Evolutionary conservation across 2,113 vertebrate species (phyloP), one percentile per base, ranked within the genome.

Genomic region (Sceloporus tristichus): DNA sequence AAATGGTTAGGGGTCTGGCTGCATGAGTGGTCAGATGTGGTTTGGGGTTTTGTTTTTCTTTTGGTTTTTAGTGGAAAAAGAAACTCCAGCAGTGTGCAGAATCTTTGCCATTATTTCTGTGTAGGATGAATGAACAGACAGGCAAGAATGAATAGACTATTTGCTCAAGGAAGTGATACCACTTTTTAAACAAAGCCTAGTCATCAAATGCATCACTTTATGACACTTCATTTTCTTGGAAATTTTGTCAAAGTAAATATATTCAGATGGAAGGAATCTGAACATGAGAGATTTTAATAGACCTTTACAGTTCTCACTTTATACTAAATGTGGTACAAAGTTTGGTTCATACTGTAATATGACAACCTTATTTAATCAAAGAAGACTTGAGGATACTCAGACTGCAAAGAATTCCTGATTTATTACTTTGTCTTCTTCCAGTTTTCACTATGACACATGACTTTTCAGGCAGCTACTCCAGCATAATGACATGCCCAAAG

Each of bases 301-400:
- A 48, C n/a, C 14, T 23, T 9, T 40, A 66, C 56, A 53, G 19
- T 48, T n/a, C 34, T 42, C 9, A 13, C 9, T 48, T 85, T 77
- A 66, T 85, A 19, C 38, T 77, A 76, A 66, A 66, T 48, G 65
- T 85, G 16, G 29, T 77, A 14, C 56, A 48, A 77, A 66, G 75
- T 53, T 66, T 13, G 18, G 77, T 85, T 85, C 59, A 5, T 48
- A 77, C 48, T 42, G 23, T 66, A 70, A 82, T 68, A 77, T 75
- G 19, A 66, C 38, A 77, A 48, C 27, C 14, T 42, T 48, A 48
- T 77, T 77, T 85, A 85, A 85, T 77, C 70, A 84, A 56, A 54
- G 40, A 73, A 71, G 68, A 54, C 29, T 74, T 3, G n/a, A 77
- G 59, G 59, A 21, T 40, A 68, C 40, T 82, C 81, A 82, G 25